Evolutionary conservation across 2,888 invertebrate species (phyloP), one percentile per base, ranked within the genome.

Genomic region (Spodoptera littoralis): DNA sequence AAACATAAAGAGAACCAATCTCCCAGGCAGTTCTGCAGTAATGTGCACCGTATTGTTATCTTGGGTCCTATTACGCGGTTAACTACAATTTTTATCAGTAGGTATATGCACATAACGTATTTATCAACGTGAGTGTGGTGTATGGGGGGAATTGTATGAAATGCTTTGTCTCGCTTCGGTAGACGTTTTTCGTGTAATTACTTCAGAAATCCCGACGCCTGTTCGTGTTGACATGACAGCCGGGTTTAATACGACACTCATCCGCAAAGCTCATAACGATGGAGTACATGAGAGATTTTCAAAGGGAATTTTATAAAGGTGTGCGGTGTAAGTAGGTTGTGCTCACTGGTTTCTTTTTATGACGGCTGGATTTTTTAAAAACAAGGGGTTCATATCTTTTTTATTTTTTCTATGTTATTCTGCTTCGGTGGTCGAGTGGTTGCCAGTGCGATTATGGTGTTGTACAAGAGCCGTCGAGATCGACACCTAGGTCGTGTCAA

Each of bases 161-260:
- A 54, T 72, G 69, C 60, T 55, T 74, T 77, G 80, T 65, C 62
- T 76, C 72, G 54, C 63, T 65, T 57, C 52, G 47, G 68, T 75
- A 80, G 80, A 79, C 81, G 77, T 77, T 84, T 82, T 79, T 79
- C 77, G 76, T 76, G 76, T 84, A 86, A 85, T 86, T 85, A 84
- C 82, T 82, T 84, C 74, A 73, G 73, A 80, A 81, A 78, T 78
- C 73, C 73, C 65, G 69, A 72, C 78, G 79, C 81, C 76, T 82
- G 78, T 81, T 80, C 82, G 75, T 80, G 84, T 79, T 81, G 83
- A 84, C 83, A 80, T 73, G 80, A 65, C 71, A 74, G 73, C 61
- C 74, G 82, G 56, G 46, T 47, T 70, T 80, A 80, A 79, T 77
- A 75, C 71, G 76, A 75, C 80, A 76, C 78, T 80, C 78, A 79